Conservation (phyloP, 2,113 vertebrate genomes). For the Pimephales promelas region DNA sequence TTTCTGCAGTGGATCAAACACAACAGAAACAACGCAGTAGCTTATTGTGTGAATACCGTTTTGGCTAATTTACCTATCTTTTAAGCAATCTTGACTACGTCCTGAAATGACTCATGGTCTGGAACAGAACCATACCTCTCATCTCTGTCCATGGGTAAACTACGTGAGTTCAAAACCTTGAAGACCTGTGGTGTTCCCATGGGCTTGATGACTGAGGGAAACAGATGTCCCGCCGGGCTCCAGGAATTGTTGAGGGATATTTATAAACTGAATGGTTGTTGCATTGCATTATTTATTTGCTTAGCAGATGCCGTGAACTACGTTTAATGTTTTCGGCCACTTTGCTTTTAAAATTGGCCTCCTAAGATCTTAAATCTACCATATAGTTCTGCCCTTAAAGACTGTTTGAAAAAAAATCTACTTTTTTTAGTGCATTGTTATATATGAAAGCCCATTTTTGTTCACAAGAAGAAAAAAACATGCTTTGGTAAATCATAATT, state of each 20-base stretch:
- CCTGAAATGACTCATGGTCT: conserved; percentile 26
- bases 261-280: conserved; percentile 56
- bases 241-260: conserved; percentile 56
- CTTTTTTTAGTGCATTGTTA: neutral
- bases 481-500: neutral
- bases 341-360: neutral
- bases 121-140: conserved; percentile 36
- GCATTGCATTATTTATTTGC: conserved; percentile 49
- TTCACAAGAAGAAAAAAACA: neutral
- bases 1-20: neutral
- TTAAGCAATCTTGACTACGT: neutral
- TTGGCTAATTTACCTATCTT: conserved; percentile 7
- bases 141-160: conserved; percentile 34
- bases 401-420: neutral
- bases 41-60: conserved; percentile 25
- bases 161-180: conserved; percentile 39
- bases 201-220: conserved; percentile 48
- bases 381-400: neutral
- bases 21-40: neutral
- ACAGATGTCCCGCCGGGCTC: conserved; percentile 50
- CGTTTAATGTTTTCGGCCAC: neutral
- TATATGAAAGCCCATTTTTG: neutral
- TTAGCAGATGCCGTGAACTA: conserved; percentile 41
- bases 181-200: conserved; percentile 42
- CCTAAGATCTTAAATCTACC: neutral